These are phyloP conservation scores for Ophraella communa DNA, from an alignment of 2,888 invertebrate species.

Conservation along the genomic window DNA sequence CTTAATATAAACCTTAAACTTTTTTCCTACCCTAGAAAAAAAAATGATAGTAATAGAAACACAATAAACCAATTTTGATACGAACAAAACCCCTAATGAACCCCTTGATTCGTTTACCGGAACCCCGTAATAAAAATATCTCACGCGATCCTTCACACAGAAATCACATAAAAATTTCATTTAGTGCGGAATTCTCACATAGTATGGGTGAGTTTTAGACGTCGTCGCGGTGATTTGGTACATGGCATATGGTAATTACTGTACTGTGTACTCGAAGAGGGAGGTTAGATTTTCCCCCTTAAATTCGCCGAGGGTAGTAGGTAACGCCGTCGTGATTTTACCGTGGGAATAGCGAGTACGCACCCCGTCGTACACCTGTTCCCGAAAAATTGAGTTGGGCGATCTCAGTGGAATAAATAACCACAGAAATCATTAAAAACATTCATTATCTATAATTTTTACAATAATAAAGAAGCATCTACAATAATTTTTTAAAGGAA, in stretches of 20 bases:
- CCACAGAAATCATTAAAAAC: too few species aligned
- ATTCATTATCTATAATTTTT: too few species aligned
- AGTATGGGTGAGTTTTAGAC: neutral
- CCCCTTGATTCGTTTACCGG: neutral
- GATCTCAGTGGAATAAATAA: neutral
- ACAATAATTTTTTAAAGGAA: too few species aligned
- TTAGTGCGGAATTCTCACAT: conserved; percentile 19
- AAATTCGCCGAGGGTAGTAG: conserved; percentile 45
- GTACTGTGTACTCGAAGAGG: conserved; percentile 36
- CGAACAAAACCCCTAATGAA: neutral
- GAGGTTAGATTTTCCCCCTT: conserved; percentile 39
- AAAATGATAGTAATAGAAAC: neutral
- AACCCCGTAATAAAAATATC: neutral
- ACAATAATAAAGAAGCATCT: neutral
- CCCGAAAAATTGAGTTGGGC: conserved; percentile 14
- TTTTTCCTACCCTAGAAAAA: too few species aligned
- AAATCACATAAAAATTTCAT: conserved; percentile 12
- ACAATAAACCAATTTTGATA: neutral
- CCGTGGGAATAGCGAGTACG: conserved; percentile 49
- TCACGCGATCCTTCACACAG: conserved; percentile 11
- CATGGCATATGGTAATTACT: conserved; percentile 42
- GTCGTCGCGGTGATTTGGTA: conserved; percentile 33
- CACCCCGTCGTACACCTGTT: conserved; percentile 38
- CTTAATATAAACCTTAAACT: too few species aligned
- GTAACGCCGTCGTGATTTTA: conserved; percentile 53